Evolutionary conservation across 2,113 vertebrate species (phyloP).

Genomic region (Malaclemys terrapin): DNA sequence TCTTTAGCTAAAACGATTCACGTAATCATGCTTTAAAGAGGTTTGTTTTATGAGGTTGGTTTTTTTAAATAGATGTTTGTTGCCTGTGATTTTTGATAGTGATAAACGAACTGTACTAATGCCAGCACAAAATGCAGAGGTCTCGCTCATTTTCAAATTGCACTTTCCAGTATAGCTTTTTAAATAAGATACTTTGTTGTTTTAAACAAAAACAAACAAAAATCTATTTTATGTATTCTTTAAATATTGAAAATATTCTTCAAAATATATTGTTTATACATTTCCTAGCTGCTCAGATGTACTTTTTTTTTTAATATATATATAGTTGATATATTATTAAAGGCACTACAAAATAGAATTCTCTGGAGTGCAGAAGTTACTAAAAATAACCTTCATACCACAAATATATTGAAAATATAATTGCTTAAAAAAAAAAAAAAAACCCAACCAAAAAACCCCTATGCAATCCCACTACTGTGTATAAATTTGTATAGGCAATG

Average conservation of each 20-base stretch:
- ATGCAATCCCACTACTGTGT: conserved; percentile 69
- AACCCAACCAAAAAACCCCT: conserved; percentile 29
- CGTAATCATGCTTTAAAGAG: conserved; percentile 14
- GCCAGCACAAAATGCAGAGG: conserved; percentile 76
- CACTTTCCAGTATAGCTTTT: conserved; percentile 85
- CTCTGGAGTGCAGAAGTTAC: conserved; percentile 87
- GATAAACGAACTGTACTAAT: conserved; percentile 53
- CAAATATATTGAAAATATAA: conserved; percentile 83
- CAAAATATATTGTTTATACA: conserved; percentile 81
- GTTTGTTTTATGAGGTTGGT: not conserved
- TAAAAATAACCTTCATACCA: conserved; percentile 89
- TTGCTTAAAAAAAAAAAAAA: conserved; percentile 66
- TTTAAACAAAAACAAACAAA: conserved; percentile 51
- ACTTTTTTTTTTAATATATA: conserved; percentile 76
- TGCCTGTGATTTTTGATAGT: conserved; percentile 46
- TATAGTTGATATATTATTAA: conserved; percentile 84
- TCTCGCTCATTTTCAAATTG: conserved; percentile 80
- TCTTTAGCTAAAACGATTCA: conserved; percentile 41
- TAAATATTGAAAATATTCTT: conserved; percentile 84
- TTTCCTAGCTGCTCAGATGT: conserved; percentile 81
- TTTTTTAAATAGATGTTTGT: not conserved
- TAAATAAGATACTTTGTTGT: conserved; percentile 81
- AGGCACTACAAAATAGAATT: conserved; percentile 86
- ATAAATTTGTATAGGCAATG: conserved; percentile 66
- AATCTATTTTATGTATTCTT: conserved; percentile 73